Evolutionary conservation across 30 jellyfish, hydroid and myxozoan genomes (phyloP).

Genomic region (Turritopsis dohrnii): DNA sequence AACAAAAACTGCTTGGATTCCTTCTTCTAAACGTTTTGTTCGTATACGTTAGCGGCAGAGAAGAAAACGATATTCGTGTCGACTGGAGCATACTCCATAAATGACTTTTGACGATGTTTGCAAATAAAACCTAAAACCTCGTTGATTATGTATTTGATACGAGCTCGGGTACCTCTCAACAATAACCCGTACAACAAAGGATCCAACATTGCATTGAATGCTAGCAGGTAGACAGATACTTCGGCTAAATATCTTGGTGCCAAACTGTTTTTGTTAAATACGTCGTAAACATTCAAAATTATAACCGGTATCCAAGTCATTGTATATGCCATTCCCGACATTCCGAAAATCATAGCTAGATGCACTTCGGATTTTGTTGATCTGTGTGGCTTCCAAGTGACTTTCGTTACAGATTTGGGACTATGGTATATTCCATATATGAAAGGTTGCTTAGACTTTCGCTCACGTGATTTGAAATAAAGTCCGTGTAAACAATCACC

Average conservation of each 20-base stretch:
- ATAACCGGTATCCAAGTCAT: constrained; percentile 28
- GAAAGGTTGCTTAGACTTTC: background rate
- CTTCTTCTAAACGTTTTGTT: too few relatives aligned
- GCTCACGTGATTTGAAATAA: background rate
- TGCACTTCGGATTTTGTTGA: background rate
- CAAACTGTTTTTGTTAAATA: constrained; percentile 6
- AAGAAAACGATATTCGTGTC: background rate
- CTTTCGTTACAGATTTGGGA: background rate
- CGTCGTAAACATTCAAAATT: background rate
- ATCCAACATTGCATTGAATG: constrained; percentile 19
- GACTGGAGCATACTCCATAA: background rate
- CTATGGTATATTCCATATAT: background rate
- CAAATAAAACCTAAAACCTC: background rate
- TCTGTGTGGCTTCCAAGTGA: background rate
- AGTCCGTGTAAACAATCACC: background rate
- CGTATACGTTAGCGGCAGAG: background rate
- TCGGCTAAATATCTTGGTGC: background rate
- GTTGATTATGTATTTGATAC: background rate
- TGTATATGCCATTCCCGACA: background rate
- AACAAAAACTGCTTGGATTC: too few relatives aligned
- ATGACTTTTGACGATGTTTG: background rate
- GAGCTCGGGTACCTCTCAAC: background rate
- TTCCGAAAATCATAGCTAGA: constrained; percentile 24
- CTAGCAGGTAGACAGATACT: background rate
- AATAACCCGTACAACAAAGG: constrained; percentile 24